phyloP scores from a whole-genome alignment of 2,888 invertebrate genomes.

The Lochmaea capreae region DNA sequence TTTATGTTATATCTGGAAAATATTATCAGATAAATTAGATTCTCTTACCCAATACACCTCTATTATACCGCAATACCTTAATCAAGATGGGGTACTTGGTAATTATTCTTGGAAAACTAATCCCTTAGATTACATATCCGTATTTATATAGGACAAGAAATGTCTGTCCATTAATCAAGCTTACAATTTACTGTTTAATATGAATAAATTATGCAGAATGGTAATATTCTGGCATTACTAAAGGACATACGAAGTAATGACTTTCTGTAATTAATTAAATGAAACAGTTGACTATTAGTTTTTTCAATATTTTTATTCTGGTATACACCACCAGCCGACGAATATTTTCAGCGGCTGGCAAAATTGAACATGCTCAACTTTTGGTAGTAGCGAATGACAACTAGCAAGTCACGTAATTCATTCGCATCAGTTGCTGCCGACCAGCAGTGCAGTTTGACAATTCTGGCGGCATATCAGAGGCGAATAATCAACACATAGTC shows the following conservation, averaged over 20 bases:
- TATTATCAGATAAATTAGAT: not conserved
- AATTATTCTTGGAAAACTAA: constrained; percentile 35
- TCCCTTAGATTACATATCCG: constrained; percentile 35
- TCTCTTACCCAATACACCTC: not conserved
- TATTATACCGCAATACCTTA: constrained; percentile 15
- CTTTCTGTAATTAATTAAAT: not conserved
- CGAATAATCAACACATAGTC: no score
- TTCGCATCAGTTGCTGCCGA: no score
- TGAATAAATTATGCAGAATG: constrained; percentile 23
- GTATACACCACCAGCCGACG: no score
- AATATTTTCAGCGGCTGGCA: no score
- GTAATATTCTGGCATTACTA: constrained; percentile 7
- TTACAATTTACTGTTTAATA: constrained; percentile 27
- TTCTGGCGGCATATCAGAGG: no score
- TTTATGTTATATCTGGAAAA: no score
- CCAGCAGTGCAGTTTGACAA: no score
- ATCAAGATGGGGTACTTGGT: constrained; percentile 22
- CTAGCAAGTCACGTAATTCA: no score
- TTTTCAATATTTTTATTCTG: not conserved
- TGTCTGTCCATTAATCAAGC: constrained; percentile 31
- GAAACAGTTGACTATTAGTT: not conserved
- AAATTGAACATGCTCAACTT: no score
- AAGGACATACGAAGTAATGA: not conserved
- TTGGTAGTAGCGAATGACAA: no score
- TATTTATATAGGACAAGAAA: constrained; percentile 36